Evolutionary conservation across 1,140 invertebrate species (phyloP).

Genomic region (Habropoda laboriosa): DNA sequence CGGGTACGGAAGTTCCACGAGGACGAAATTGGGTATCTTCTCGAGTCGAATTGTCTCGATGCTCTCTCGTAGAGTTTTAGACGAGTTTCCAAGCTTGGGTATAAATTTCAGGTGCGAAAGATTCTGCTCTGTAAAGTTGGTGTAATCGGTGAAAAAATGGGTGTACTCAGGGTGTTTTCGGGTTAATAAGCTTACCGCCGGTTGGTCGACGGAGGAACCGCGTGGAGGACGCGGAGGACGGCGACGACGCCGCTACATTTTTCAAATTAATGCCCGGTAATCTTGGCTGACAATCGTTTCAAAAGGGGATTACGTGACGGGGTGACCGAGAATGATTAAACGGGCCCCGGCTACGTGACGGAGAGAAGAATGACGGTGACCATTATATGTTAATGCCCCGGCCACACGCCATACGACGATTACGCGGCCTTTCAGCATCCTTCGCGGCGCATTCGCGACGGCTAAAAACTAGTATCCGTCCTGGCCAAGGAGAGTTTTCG

Average conservation of each 20-base stretch:
- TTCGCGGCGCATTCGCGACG: constrained; percentile 37
- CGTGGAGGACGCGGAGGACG: neutral
- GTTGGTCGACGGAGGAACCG: too few relatives aligned
- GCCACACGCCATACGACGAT: constrained; percentile 72
- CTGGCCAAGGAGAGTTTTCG: constrained; percentile 46
- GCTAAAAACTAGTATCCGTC: constrained; percentile 39
- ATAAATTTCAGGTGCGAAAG: constrained; percentile 2
- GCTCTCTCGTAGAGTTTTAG: too few relatives aligned
- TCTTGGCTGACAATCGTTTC: constrained; percentile 65
- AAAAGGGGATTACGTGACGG: constrained; percentile 69
- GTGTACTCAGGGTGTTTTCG: constrained; percentile 43
- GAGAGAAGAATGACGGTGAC: constrained; percentile 69
- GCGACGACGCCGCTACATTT: constrained; percentile 60
- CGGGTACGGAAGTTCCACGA: neutral
- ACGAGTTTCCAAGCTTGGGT: neutral
- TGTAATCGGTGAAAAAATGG: constrained; percentile 34
- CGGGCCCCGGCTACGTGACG: constrained; percentile 60
- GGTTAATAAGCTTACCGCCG: constrained; percentile 58
- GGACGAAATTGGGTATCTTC: constrained; percentile 16
- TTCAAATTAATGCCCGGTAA: constrained; percentile 67
- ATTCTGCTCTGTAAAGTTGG: neutral
- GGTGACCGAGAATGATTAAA: constrained; percentile 70
- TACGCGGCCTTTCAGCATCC: constrained; percentile 61
- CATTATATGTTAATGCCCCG: constrained; percentile 73
- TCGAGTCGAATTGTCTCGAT: constrained; percentile 37